A percentile compares a stretch with the other conserved stretches of the same genome.
phyloP scores from a whole-genome alignment of 2,797 vertebrate species.

The Iguana delicatissima region DNA sequence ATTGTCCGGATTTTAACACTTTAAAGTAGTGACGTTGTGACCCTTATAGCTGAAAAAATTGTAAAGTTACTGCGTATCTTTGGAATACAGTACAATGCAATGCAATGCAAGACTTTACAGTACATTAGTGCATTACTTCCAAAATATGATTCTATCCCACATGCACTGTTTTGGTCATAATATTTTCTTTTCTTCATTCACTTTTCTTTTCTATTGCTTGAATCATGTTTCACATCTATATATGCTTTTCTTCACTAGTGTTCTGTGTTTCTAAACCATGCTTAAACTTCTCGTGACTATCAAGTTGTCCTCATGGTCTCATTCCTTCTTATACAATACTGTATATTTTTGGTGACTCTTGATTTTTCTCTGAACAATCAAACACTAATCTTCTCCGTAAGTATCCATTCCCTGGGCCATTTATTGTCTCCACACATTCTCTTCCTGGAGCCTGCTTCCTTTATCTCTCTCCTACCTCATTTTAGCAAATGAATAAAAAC shows the following conservation, averaged over 20 bases:
- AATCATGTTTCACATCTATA: background rate
- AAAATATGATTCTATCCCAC: no score
- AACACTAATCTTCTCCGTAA: conserved; percentile 20
- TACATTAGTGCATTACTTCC: no score
- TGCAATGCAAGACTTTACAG: no score
- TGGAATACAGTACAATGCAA: no score
- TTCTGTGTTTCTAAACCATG: background rate
- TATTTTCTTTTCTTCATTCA: background rate
- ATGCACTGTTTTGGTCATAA: background rate
- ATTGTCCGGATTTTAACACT: no score
- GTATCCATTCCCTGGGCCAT: background rate
- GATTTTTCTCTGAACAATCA: background rate
- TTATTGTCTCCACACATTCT: background rate
- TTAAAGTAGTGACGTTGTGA: no score
- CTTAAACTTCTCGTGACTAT: background rate
- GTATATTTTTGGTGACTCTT: background rate
- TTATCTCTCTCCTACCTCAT: background rate
- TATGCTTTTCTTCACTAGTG: background rate
- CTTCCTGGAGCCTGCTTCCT: background rate
- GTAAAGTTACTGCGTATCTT: no score
- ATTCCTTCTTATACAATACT: background rate
- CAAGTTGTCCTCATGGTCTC: background rate
- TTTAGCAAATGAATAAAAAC: background rate
- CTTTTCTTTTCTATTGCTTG: no score
- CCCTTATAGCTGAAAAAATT: no score